These are phyloP conservation scores for Hassar affinis DNA, from an alignment of 2,113 vertebrate genomes.

Conservation along the genomic window DNA sequence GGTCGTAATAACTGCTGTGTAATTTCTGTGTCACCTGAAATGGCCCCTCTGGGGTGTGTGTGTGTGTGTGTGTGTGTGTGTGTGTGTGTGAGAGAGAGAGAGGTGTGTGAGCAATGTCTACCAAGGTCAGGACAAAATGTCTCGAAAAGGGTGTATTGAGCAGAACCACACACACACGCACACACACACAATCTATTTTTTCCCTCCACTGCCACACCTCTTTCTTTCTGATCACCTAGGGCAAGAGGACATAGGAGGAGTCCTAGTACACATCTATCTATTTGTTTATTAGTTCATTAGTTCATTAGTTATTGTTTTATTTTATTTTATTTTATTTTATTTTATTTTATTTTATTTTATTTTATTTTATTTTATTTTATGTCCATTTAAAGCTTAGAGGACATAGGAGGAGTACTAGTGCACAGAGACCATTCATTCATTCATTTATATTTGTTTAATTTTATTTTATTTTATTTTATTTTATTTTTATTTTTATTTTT, in stretches of 20 bases:
- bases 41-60: background rate
- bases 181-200: slow-evolving; percentile 16
- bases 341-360: too few relatives aligned
- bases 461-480: too few relatives aligned
- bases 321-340: too few relatives aligned
- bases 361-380: too few relatives aligned
- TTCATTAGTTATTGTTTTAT: too few relatives aligned
- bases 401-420: background rate
- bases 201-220: background rate
- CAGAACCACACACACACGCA: slow-evolving; percentile 15
- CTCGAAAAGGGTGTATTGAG: slow-evolving; percentile 25
- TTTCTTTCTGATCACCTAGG: slow-evolving; percentile 36
- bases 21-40: slow-evolving; percentile 36
- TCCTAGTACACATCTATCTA: too few relatives aligned
- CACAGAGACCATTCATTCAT: too few relatives aligned
- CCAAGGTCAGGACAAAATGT: slow-evolving; percentile 48
- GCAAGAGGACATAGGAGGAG: background rate
- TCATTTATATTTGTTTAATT: too few relatives aligned
- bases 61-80: background rate
- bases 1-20: slow-evolving; percentile 43
- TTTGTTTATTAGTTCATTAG: too few relatives aligned
- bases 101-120: slow-evolving; percentile 23
- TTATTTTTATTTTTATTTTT: too few relatives aligned
- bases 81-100: too few relatives aligned
- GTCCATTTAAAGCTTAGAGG: too few relatives aligned